These are phyloP conservation scores for Laticauda colubrina DNA, from an alignment of 2,113 vertebrate species.

Conservation along the genomic window DNA sequence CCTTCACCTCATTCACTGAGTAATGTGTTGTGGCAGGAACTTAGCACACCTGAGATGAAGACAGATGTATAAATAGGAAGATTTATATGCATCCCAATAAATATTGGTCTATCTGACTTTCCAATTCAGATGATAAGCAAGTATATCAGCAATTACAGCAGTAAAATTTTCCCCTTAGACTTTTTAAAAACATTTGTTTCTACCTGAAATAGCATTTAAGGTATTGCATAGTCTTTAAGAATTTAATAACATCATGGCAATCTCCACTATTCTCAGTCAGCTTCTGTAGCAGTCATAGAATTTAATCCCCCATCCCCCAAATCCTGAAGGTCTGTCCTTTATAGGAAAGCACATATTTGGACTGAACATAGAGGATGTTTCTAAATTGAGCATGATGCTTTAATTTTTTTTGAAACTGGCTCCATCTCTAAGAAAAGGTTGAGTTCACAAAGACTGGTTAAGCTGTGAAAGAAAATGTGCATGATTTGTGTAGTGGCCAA, in stretches of 20 bases:
- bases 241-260: background rate
- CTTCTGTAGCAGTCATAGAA: background rate
- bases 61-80: background rate
- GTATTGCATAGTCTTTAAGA: background rate
- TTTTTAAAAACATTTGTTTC: background rate
- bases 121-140: background rate
- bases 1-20: background rate
- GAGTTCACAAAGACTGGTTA: background rate
- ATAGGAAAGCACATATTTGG: background rate
- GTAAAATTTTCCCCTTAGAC: background rate
- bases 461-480: background rate
- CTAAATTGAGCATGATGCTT: background rate
- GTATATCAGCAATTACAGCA: background rate
- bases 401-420: too few relatives aligned
- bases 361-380: background rate
- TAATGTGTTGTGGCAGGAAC: background rate
- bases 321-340: background rate
- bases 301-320: background rate
- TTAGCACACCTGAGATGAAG: background rate
- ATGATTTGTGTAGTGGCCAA: background rate
- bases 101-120: background rate
- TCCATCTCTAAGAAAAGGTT: background rate
- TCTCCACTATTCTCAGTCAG: background rate
- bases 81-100: background rate
- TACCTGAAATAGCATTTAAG: background rate